These are phyloP conservation scores for Sebastes taczanowskii DNA, from an alignment of 2,797 vertebrate genomes.

Conservation along the genomic window DNA sequence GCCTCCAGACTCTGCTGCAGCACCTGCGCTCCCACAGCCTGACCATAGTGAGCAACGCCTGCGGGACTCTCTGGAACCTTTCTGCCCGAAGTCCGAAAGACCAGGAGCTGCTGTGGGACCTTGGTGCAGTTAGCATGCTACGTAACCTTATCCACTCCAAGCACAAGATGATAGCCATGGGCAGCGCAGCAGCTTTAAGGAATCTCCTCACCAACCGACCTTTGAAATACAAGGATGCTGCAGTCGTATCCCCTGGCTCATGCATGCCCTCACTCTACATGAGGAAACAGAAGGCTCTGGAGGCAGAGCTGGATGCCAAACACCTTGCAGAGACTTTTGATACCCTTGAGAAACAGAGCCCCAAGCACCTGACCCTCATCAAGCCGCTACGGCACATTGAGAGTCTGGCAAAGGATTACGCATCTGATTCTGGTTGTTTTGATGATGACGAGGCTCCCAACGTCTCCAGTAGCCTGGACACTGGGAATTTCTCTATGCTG, in stretches of 20 bases:
- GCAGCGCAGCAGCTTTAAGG: slow-evolving; percentile 94
- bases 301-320: slow-evolving; percentile 94
- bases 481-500: slow-evolving; percentile 90
- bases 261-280: slow-evolving; percentile 96
- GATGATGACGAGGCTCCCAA: slow-evolving; percentile 96
- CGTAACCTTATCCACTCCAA: slow-evolving; percentile 99
- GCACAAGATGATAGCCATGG: slow-evolving; percentile 99
- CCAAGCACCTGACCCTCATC: slow-evolving; percentile 85
- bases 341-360: slow-evolving; percentile 90
- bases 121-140: slow-evolving; percentile 96
- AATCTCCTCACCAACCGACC: slow-evolving; percentile 97
- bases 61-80: slow-evolving; percentile 99
- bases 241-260: slow-evolving; percentile 91
- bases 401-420: slow-evolving; percentile 94
- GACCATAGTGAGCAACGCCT: slow-evolving; percentile 98
- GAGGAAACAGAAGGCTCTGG: slow-evolving; percentile 96
- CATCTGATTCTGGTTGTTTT: slow-evolving; percentile 97
- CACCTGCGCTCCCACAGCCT: slow-evolving; percentile 98
- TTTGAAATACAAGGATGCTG: slow-evolving; percentile 90
- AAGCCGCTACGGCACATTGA: slow-evolving; percentile 92
- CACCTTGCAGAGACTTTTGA: slow-evolving; percentile 94
- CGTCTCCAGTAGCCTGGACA: slow-evolving; percentile 88
- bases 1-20: slow-evolving; percentile 96
- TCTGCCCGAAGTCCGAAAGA: slow-evolving; percentile 93
- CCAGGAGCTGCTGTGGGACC: slow-evolving; percentile 98